Percentiles rank a stretch among this genome's conserved stretches.
Evolutionary conservation across 2,888 invertebrate genomes (phyloP).

Genomic region (Clitarchus hookeri): DNA sequence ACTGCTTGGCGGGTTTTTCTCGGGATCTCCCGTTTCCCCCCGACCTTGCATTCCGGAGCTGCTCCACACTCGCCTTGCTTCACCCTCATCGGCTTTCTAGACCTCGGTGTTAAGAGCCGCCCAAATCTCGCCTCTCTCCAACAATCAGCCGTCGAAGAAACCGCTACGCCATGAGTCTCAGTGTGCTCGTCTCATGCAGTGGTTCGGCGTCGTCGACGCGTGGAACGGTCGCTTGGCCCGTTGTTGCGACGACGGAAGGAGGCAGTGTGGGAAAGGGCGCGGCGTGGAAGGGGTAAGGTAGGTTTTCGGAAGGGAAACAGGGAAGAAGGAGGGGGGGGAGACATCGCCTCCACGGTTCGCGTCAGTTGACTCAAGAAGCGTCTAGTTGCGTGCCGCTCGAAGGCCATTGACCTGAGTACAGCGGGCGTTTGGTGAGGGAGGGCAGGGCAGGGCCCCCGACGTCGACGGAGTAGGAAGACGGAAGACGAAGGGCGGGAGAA

Average conservation of each 20-base stretch:
- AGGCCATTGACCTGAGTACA: slow-evolving; percentile 22
- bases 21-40: no score
- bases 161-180: no score
- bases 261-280: neutral
- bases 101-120: no score
- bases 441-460: neutral
- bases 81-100: no score
- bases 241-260: neutral
- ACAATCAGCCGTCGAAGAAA: no score
- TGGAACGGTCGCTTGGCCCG: neutral
- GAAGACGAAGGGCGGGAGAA: neutral
- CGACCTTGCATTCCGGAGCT: no score
- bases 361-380: slow-evolving; percentile 26
- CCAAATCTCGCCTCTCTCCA: no score
- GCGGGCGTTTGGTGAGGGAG: neutral
- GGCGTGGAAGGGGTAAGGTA: neutral
- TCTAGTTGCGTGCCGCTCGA: slow-evolving; percentile 26
- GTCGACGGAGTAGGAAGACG: neutral
- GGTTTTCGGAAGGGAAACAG: neutral
- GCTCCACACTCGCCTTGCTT: no score
- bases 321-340: neutral
- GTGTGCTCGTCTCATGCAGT: no score
- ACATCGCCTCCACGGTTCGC: slow-evolving; percentile 22
- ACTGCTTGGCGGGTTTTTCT: no score
- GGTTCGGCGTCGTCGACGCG: no score